phyloP scores from a whole-genome alignment of 2,888 invertebrate genomes.

The Brachypterus glaber region DNA sequence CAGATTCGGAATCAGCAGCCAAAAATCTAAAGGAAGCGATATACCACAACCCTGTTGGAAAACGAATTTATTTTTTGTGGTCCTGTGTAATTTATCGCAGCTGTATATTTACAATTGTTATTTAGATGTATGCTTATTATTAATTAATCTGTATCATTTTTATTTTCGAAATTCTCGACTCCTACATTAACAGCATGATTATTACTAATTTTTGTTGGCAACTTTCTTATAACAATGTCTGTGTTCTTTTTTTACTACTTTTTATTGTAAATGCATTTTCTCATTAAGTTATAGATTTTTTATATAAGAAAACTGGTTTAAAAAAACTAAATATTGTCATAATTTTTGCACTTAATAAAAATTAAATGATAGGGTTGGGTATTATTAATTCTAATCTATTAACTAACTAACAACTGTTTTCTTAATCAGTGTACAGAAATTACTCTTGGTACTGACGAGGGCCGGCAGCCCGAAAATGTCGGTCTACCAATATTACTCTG shows the following conservation, averaged over 20 bases:
- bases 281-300: slow-evolving; percentile 29
- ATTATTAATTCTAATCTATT: no score
- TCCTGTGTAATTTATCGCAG: no score
- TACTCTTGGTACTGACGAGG: no score
- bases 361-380: no score
- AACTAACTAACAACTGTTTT: no score
- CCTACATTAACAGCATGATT: neutral
- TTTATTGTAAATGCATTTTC: slow-evolving; percentile 26
- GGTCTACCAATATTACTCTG: no score
- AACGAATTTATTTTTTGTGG: no score
- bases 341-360: slow-evolving; percentile 34
- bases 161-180: slow-evolving; percentile 11
- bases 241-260: slow-evolving; percentile 20
- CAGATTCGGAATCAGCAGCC: no score
- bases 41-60: no score
- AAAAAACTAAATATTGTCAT: slow-evolving; percentile 28
- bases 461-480: no score
- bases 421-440: no score
- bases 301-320: slow-evolving; percentile 29
- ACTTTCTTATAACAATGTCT: slow-evolving; percentile 6
- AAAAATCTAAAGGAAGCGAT: no score
- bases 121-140: slow-evolving; percentile 16
- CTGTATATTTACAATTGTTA: neutral
- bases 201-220: slow-evolving; percentile 4
- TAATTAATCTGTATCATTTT: slow-evolving; percentile 10